phyloP scores from a whole-genome alignment of 2,113 vertebrate genomes.

The Polypterus senegalus region DNA sequence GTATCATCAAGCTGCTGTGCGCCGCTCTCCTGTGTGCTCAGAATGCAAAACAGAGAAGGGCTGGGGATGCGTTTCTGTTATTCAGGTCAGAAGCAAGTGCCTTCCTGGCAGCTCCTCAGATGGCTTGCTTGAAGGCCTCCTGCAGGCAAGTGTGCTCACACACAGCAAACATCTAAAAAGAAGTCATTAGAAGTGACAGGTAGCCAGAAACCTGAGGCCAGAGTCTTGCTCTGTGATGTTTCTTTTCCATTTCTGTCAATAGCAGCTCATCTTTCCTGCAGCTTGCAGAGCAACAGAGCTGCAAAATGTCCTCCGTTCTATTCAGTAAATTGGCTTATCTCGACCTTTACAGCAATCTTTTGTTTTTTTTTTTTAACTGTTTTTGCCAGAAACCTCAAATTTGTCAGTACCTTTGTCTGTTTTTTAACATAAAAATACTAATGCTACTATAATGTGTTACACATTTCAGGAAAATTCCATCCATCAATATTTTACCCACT shows the following conservation, averaged over 20 bases:
- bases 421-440: no score
- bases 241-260: constrained; percentile 41
- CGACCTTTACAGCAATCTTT: no score
- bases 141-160: constrained; percentile 42
- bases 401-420: no score
- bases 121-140: constrained; percentile 41
- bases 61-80: constrained; percentile 28
- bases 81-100: constrained; percentile 40
- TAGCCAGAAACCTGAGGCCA: constrained; percentile 32
- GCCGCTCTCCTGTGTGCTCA: constrained; percentile 41
- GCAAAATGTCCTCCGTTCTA: constrained; percentile 44
- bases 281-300: constrained; percentile 38
- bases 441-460: no score
- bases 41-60: constrained; percentile 52
- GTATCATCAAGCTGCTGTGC: constrained; percentile 42
- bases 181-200: constrained; percentile 50
- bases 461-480: no score
- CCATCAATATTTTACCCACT: no score
- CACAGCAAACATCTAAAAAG: constrained; percentile 26
- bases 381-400: no score
- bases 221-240: constrained; percentile 14
- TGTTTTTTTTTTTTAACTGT: no score
- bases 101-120: constrained; percentile 35
- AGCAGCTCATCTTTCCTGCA: constrained; percentile 43
- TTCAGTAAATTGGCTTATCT: neutral